A percentile compares a stretch with the other conserved stretches of the same genome.
Evolutionary conservation across 1,140 invertebrate species (phyloP).

Genomic region (Drosophila hydei): DNA sequence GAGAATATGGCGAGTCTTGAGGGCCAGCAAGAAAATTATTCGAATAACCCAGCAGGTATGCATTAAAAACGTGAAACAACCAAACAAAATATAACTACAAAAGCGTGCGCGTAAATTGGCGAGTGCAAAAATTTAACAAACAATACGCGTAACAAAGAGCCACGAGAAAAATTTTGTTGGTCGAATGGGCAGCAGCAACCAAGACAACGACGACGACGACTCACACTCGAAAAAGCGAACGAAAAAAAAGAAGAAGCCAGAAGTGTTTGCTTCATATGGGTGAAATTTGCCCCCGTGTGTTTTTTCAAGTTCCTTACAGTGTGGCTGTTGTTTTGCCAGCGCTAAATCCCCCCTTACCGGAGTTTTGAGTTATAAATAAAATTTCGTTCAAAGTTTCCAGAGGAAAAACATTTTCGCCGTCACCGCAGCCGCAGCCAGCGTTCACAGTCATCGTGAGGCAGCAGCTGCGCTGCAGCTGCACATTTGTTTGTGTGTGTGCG

Average conservation of each 20-base stretch:
- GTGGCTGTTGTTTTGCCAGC: constrained; percentile 47
- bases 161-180: constrained; percentile 56
- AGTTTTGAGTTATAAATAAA: constrained; percentile 80
- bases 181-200: constrained; percentile 73
- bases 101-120: constrained; percentile 15
- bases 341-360: constrained; percentile 36
- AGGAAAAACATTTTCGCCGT: constrained; percentile 64
- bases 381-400: constrained; percentile 67
- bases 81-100: constrained; percentile 30
- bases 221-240: constrained; percentile 66
- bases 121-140: constrained; percentile 30
- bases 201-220: constrained; percentile 62
- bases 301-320: constrained; percentile 37
- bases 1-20: constrained; percentile 84
- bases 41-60: constrained; percentile 81
- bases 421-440: constrained; percentile 33
- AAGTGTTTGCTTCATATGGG: constrained; percentile 70
- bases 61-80: constrained; percentile 49
- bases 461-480: constrained; percentile 70
- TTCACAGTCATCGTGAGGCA: constrained; percentile 68
- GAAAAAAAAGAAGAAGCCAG: constrained; percentile 67
- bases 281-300: constrained; percentile 71
- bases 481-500: constrained; percentile 52
- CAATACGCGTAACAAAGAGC: constrained; percentile 36
- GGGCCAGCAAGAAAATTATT: constrained; percentile 83